These are phyloP conservation scores for Jacana jacana DNA, from an alignment of 2,113 vertebrate genomes.

Conservation along the genomic window DNA sequence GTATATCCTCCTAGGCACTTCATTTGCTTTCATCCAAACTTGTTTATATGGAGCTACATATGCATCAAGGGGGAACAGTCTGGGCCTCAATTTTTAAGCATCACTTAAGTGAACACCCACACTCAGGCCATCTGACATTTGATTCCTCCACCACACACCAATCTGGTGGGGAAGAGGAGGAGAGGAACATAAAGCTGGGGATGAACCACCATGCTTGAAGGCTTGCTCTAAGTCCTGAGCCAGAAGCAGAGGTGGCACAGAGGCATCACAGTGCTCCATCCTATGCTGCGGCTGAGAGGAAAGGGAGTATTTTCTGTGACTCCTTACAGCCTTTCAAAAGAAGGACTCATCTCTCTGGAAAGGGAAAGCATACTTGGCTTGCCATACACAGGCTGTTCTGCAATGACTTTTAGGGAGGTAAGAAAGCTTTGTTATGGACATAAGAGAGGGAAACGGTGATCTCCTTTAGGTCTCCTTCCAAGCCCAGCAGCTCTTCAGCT, in stretches of 20 bases:
- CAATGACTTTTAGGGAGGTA: neutral
- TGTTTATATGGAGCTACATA: neutral
- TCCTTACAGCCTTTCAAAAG: neutral
- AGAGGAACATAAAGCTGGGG: neutral
- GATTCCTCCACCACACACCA: neutral
- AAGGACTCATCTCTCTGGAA: neutral
- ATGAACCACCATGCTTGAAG: neutral
- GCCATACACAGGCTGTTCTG: neutral
- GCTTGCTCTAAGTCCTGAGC: neutral
- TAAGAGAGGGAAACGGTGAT: neutral
- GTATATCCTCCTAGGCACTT: neutral
- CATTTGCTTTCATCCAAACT: neutral
- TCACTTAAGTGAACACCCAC: neutral
- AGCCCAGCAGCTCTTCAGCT: slow-evolving; percentile 4
- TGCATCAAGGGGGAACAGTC: neutral
- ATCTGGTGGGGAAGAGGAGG: neutral
- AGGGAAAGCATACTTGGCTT: neutral
- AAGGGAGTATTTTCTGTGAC: neutral
- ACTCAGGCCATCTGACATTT: neutral
- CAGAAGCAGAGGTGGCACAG: fast-evolving
- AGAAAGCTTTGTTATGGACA: neutral
- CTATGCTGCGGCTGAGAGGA: neutral
- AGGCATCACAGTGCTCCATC: neutral
- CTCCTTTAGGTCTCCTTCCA: neutral
- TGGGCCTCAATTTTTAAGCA: neutral